Percentiles rank a stretch among this genome's conserved stretches.
Evolutionary conservation across 1,140 invertebrate genomes (phyloP).

Genomic region (Drosophila nikananu): DNA sequence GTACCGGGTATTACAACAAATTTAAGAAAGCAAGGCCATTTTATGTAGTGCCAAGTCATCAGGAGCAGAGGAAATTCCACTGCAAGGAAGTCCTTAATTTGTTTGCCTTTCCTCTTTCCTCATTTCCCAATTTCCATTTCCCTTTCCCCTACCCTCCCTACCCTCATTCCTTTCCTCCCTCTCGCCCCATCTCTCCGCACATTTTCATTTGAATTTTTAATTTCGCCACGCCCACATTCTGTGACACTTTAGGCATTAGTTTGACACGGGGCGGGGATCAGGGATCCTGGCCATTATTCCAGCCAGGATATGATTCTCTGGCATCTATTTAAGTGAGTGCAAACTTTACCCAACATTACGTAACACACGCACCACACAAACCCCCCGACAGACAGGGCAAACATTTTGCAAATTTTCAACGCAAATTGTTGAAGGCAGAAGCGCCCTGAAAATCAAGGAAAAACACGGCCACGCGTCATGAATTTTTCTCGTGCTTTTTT

Average conservation of each 20-base stretch:
- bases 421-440: constrained; percentile 69
- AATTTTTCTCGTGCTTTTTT: constrained; percentile 34
- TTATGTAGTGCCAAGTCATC: constrained; percentile 41
- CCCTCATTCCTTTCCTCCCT: background rate
- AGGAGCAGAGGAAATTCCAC: constrained; percentile 24
- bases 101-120: constrained; percentile 33
- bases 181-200: constrained; percentile 6
- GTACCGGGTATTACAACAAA: background rate
- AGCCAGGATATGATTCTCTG: constrained; percentile 58
- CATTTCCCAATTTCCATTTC: background rate
- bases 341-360: constrained; percentile 68
- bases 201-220: constrained; percentile 84
- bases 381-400: constrained; percentile 33
- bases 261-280: constrained; percentile 49
- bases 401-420: constrained; percentile 78
- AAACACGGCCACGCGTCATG: constrained; percentile 46
- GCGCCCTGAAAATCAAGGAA: constrained; percentile 23
- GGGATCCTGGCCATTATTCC: constrained; percentile 43
- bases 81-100: constrained; percentile 76
- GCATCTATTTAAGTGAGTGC: constrained; percentile 80
- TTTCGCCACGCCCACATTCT: constrained; percentile 57
- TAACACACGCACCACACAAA: constrained; percentile 43
- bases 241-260: constrained; percentile 77
- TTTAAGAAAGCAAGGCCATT: constrained; percentile 5
- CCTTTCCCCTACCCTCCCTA: background rate